phyloP scores from a whole-genome alignment of 2,113 vertebrate species.

The Tenrec ecaudatus region DNA sequence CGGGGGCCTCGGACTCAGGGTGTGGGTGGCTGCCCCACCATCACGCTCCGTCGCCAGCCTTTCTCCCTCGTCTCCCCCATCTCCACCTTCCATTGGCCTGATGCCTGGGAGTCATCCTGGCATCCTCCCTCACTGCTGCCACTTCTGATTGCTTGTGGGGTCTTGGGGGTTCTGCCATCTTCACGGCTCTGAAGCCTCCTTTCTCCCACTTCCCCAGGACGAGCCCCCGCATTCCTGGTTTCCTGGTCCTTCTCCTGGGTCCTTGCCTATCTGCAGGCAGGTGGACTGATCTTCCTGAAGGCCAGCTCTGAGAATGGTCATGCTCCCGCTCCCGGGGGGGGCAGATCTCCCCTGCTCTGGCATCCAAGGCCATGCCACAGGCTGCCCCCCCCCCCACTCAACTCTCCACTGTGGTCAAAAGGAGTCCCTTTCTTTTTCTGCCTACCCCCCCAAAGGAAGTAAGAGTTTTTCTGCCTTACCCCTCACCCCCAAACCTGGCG shows the following conservation, averaged over 20 bases:
- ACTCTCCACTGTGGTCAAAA: not conserved
- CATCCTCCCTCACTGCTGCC: not conserved
- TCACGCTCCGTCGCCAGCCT: not conserved
- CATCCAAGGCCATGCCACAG: not conserved
- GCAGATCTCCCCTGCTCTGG: not conserved
- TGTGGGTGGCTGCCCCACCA: not conserved
- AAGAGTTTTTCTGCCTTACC: not conserved
- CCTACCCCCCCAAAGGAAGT: not conserved
- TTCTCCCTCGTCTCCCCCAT: not conserved
- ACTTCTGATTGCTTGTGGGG: not conserved
- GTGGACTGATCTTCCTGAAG: not conserved
- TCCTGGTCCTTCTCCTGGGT: too few relatives aligned
- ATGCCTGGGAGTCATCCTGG: not conserved
- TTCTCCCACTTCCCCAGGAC: not conserved
- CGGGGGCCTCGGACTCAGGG: accelerated
- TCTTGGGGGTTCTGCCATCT: not conserved
- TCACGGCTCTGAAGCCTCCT: not conserved
- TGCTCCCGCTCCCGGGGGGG: not conserved
- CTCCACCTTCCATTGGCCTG: not conserved
- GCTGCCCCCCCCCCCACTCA: not conserved
- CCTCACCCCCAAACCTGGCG: not conserved
- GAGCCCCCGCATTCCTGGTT: not conserved
- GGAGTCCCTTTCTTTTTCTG: conserved; percentile 13
- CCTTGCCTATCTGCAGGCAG: too few relatives aligned
- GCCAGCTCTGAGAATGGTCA: not conserved